Base-by-base conservation (phyloP, 2,888 invertebrate species). In the Drosophila paramelanica region DNA sequence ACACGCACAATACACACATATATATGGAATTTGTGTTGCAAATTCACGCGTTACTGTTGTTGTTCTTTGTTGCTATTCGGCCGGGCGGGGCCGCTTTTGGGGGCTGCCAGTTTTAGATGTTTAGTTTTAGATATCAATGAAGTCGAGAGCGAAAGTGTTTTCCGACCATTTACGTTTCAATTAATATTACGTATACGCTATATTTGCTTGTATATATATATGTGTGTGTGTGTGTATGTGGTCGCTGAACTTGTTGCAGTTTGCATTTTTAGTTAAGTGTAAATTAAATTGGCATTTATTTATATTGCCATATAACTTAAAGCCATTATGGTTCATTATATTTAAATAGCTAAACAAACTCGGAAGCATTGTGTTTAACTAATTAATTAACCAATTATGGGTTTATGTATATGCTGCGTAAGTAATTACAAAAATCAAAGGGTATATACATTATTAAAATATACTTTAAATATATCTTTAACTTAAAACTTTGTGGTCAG, bases 61-160 rank as follows among this genome's bases (percentile, higher is more conserved):
- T 73, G 76, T 49, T 67, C 45, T 39, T 11, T 58, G 61, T 17
- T 59, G 60, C 20, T 59, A 47, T 33, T 31, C 55, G 58, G 49
- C 52, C 58, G 14, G 49, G 47, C 45, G 67, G 67, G 77, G 67
- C 50, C 61, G 57, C 45, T 59, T 77, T 78, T 75, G 80, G 80
- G 74, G 71, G 74, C 73, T 85, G 83, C 69, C 75, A 56, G 71
- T 82, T 88, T 88, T 79, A 85, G 86, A 86, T 88, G 83, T 82
- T 83, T 88, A 85, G 83, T 77, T 82, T 82, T 82, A 67, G 74
- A 81, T 88, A 79, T 84, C 88, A 86, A 86, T 84, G 86, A 77
- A 81, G 71, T 62, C 67, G 86, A 84, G 72, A 84, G 86, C 83
- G 88, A 84, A 84, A 88, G 83, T 84, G 88, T 82, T 88, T 69